Evolutionary conservation across 2,113 vertebrate species (phyloP).

Genomic region (Dermatemys mawii): DNA sequence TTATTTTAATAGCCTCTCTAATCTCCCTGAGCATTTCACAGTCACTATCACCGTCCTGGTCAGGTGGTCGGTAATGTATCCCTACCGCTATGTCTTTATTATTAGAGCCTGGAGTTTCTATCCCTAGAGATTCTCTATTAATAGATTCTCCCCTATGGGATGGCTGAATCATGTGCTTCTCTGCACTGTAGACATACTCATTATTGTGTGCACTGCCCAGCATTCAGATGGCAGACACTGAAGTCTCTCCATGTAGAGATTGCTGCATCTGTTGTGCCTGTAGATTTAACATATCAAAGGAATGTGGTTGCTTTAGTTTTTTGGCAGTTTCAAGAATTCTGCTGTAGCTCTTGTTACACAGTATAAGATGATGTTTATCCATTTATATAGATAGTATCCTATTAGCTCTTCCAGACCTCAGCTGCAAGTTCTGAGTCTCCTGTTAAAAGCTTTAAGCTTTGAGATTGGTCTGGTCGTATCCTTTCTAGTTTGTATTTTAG

Average conservation of each 20-base stretch:
- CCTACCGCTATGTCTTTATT: too few species aligned
- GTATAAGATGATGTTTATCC: background rate
- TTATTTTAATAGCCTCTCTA: too few species aligned
- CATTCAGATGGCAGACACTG: background rate
- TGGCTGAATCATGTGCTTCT: too few species aligned
- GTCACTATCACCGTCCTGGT: too few species aligned
- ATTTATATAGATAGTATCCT: background rate
- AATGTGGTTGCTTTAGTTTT: accelerated
- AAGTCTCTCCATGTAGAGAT: background rate
- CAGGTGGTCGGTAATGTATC: too few species aligned
- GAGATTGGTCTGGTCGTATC: background rate
- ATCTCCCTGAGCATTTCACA: too few species aligned
- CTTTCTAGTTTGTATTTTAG: background rate
- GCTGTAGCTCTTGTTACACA: accelerated
- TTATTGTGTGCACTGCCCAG: too few species aligned
- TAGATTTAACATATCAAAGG: background rate
- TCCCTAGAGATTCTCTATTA: too few species aligned
- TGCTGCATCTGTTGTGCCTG: background rate
- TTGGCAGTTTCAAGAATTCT: background rate
- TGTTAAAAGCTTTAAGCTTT: too few species aligned
- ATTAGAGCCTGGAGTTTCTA: too few species aligned
- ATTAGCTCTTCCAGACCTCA: background rate
- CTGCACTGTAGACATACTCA: background rate
- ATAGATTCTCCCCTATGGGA: too few species aligned
- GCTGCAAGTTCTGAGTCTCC: background rate